phyloP scores from a whole-genome alignment of 2,113 vertebrate genomes.

The Silurus glanis region DNA sequence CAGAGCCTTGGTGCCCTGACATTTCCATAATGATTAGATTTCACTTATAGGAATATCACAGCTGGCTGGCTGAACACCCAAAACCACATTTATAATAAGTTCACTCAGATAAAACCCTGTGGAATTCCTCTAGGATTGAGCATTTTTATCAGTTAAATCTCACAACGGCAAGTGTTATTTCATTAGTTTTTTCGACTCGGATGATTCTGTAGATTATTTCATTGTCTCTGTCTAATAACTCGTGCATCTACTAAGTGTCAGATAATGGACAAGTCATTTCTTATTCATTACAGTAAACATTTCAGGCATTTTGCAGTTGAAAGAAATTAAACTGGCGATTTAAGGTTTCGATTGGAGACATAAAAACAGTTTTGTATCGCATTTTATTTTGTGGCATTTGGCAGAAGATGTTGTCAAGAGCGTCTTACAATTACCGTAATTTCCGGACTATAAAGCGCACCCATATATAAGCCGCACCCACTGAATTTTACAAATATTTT shows the following conservation, averaged over 20 bases:
- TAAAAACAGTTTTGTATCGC: background rate
- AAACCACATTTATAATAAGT: background rate
- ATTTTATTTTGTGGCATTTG: background rate
- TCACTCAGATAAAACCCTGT: background rate
- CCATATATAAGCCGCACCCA: no score
- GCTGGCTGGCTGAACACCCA: background rate
- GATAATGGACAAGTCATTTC: background rate
- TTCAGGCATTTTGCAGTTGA: background rate
- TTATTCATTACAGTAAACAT: background rate
- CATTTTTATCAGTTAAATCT: background rate
- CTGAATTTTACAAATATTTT: no score
- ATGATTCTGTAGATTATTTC: background rate
- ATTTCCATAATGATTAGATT: conserved; percentile 2
- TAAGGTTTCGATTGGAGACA: background rate
- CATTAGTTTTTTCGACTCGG: background rate
- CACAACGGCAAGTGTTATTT: background rate
- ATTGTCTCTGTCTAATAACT: background rate
- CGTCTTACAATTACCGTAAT: no score
- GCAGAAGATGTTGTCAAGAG: no score
- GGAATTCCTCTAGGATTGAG: background rate
- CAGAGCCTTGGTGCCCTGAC: background rate
- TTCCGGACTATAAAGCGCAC: no score
- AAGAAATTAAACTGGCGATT: background rate
- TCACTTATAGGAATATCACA: background rate
- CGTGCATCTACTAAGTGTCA: background rate